Conservation (phyloP, 2,113 vertebrate genomes). For the Anoplopoma fimbria region DNA sequence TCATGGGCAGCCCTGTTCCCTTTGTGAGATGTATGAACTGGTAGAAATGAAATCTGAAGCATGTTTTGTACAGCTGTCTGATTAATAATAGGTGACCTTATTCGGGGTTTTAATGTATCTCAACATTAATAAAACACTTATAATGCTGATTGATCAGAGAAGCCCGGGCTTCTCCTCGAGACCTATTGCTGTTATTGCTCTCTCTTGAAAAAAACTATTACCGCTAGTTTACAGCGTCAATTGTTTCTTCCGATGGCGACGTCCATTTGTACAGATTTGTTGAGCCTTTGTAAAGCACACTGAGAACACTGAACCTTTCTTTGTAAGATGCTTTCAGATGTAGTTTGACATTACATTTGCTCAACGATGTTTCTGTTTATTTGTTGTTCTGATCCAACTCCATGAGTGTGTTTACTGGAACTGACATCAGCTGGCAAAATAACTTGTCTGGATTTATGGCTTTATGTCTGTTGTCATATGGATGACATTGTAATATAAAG, state of each 20-base stretch:
- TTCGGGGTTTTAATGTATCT: slow-evolving; percentile 25
- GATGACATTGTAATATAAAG: slow-evolving; percentile 76
- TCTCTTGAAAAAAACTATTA: neutral
- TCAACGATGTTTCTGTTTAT: slow-evolving; percentile 59
- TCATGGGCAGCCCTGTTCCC: neutral
- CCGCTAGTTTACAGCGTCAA: slow-evolving; percentile 24
- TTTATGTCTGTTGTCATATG: slow-evolving; percentile 69
- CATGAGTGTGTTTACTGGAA: slow-evolving; percentile 64
- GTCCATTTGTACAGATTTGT: slow-evolving; percentile 59
- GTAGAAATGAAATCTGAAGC: slow-evolving; percentile 19
- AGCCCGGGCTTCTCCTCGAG: neutral
- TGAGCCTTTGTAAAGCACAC: slow-evolving; percentile 68
- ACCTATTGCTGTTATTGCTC: slow-evolving; percentile 28
- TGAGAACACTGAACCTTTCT: slow-evolving; percentile 51
- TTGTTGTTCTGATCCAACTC: slow-evolving; percentile 72
- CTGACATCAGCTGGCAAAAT: slow-evolving; percentile 46
- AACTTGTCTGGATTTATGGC: slow-evolving; percentile 44
- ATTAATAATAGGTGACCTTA: neutral
- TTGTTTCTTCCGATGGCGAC: slow-evolving; percentile 15
- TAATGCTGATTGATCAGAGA: slow-evolving; percentile 28
- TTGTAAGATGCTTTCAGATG: slow-evolving; percentile 59
- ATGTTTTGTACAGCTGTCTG: slow-evolving; percentile 27
- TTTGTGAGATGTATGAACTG: slow-evolving; percentile 23
- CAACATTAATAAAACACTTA: neutral
- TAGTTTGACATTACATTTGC: slow-evolving; percentile 61